Evolutionary conservation across 2,888 invertebrate species (phyloP).

Genomic region (Monopis laevigella): DNA sequence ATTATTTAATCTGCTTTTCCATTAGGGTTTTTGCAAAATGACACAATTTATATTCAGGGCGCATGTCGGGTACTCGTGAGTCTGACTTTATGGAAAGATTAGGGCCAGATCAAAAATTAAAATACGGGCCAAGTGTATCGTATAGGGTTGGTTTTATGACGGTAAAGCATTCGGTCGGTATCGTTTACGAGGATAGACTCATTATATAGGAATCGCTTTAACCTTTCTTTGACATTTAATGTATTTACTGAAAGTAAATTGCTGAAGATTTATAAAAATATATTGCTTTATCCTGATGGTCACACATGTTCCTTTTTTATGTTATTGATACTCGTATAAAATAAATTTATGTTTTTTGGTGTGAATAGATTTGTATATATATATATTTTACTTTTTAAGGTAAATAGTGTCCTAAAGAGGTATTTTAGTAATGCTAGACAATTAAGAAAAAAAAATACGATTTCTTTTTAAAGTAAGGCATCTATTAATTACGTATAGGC

Average conservation of each 20-base stretch:
- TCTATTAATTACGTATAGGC: no score
- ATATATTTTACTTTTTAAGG: no score
- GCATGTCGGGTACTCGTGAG: constrained; percentile 36
- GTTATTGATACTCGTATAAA: no score
- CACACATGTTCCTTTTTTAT: no score
- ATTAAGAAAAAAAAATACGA: no score
- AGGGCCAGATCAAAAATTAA: constrained; percentile 49
- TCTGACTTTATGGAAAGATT: constrained; percentile 53
- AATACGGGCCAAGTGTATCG: constrained; percentile 15
- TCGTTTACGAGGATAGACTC: constrained; percentile 37
- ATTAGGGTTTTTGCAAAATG: constrained; percentile 59
- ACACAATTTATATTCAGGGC: constrained; percentile 60
- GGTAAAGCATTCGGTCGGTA: constrained; percentile 13
- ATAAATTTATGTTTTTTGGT: no score
- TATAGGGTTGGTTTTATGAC: constrained; percentile 14
- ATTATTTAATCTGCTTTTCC: constrained; percentile 65
- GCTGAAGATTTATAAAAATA: no score
- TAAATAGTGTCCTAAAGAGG: no score
- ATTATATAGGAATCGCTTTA: constrained; percentile 40
- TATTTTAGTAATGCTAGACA: no score
- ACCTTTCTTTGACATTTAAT: constrained; percentile 47
- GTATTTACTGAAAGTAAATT: constrained; percentile 23
- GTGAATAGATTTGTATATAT: no score
- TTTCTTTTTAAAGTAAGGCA: no score
- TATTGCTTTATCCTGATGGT: no score